Conservation (phyloP, 2,113 vertebrate species). For the Terrapene triunguis region DNA sequence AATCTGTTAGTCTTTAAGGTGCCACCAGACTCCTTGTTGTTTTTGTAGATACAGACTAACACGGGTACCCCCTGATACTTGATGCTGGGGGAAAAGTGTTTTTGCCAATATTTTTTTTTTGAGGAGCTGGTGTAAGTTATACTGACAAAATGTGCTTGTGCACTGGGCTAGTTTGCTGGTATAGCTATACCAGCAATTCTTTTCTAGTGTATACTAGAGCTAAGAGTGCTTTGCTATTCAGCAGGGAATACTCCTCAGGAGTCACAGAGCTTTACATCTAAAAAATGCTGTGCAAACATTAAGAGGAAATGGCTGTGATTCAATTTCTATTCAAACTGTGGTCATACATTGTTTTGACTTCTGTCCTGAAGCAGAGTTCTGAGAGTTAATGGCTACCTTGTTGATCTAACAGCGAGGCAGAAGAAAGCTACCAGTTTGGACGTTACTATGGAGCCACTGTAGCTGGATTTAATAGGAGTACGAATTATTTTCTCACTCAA, state of each 20-base stretch:
- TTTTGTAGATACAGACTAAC: no score
- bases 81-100: not conserved
- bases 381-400: not conserved
- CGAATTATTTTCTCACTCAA: not conserved
- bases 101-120: constrained; percentile 9
- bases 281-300: not conserved
- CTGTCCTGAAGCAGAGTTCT: not conserved
- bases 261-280: not conserved
- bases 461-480: not conserved
- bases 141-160: not conserved
- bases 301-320: not conserved
- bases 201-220: not conserved
- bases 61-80: no score
- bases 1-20: no score
- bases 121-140: not conserved
- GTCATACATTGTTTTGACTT: not conserved
- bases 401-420: not conserved
- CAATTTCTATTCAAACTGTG: not conserved
- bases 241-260: not conserved
- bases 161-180: not conserved
- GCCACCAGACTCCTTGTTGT: no score
- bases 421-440: not conserved
- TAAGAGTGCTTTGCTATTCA: not conserved
- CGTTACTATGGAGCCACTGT: not conserved
- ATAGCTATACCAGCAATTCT: not conserved